Conservation (phyloP, 2,888 invertebrate species). For the Ischnura elegans region DNA sequence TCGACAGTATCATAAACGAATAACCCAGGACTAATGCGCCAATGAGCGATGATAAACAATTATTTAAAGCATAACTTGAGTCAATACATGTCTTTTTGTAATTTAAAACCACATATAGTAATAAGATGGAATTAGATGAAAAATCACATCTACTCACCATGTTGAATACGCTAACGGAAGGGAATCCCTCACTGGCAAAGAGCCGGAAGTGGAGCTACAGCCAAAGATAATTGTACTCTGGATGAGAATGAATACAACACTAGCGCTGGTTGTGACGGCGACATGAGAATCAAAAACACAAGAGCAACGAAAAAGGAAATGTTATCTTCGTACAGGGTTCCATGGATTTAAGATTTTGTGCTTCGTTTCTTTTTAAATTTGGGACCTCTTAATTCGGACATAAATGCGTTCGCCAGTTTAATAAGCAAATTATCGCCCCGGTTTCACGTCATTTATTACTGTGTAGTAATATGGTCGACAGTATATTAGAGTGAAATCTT, state of each 20-base stretch:
- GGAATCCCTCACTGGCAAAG: neutral
- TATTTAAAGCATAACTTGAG: neutral
- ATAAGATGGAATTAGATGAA: conserved; percentile 36
- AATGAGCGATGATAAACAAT: neutral
- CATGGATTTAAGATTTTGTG: neutral
- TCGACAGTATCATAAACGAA: neutral
- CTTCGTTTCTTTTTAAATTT: no score
- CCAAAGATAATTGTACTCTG: neutral
- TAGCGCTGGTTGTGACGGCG: neutral
- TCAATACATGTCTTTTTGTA: neutral
- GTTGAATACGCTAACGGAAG: conserved; percentile 32
- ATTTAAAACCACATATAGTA: neutral
- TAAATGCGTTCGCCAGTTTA: no score
- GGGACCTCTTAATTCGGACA: no score
- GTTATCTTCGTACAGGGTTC: neutral
- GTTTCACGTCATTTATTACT: no score
- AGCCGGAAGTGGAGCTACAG: conserved; percentile 38
- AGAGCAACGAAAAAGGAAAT: neutral
- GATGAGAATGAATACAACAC: neutral
- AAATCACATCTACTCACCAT: neutral
- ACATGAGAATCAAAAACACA: neutral
- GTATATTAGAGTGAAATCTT: neutral
- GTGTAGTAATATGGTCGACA: neutral
- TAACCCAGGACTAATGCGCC: neutral
- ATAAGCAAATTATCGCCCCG: no score